Evolutionary conservation across 1,140 invertebrate species (phyloP).

Genomic region (Drosophila nebulosa): DNA sequence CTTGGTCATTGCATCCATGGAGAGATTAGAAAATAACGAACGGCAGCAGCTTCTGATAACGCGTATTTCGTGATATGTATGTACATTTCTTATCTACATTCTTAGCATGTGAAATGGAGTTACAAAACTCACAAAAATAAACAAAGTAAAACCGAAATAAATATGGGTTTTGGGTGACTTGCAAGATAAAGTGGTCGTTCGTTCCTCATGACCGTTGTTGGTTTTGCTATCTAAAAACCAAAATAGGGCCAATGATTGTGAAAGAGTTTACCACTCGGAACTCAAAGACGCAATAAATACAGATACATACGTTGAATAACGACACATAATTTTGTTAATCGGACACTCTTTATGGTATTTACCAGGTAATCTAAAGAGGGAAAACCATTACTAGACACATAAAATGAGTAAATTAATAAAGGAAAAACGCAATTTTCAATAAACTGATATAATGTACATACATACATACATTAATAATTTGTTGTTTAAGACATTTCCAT

Average conservation of each 20-base stretch:
- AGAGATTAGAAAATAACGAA: background rate
- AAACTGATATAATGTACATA: background rate
- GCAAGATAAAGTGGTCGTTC: background rate
- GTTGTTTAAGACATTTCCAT: too few species aligned
- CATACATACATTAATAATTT: background rate
- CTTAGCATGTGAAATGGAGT: background rate
- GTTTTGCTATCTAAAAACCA: background rate
- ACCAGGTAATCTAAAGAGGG: background rate
- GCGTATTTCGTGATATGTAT: background rate
- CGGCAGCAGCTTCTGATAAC: conserved; percentile 1
- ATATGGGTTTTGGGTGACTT: conserved; percentile 1
- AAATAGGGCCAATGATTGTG: background rate
- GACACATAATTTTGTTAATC: background rate
- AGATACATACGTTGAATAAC: background rate
- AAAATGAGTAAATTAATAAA: background rate
- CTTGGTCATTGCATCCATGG: background rate
- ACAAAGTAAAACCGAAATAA: background rate
- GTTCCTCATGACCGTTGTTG: background rate
- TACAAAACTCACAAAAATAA: background rate
- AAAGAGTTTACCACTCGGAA: background rate
- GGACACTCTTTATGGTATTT: background rate
- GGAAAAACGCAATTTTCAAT: background rate
- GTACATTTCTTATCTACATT: background rate
- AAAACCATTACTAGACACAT: background rate
- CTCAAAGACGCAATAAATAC: conserved; percentile 1